Evolutionary conservation across 1,140 invertebrate genomes (phyloP).

Genomic region (Campoletis sonorensis): DNA sequence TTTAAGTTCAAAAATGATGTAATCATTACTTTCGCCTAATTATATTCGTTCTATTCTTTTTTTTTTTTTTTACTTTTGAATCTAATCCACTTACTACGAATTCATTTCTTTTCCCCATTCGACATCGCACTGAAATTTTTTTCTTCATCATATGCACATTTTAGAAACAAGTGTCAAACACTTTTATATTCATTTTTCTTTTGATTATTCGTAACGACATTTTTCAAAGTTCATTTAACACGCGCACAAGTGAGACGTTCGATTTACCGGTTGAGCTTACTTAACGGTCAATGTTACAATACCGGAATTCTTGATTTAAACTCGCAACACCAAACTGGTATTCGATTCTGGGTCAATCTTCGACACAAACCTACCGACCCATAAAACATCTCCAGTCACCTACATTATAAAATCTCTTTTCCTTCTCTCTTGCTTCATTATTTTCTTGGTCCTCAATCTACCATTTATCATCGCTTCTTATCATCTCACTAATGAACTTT

Average conservation of each 20-base stretch:
- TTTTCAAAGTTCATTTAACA: conserved; percentile 1
- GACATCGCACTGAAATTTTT: too few relatives aligned
- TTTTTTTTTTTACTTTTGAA: too few relatives aligned
- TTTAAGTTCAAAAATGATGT: not conserved
- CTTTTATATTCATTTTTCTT: not conserved
- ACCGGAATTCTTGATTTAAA: conserved; percentile 56
- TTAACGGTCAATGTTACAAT: conserved; percentile 69
- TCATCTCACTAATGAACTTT: not conserved
- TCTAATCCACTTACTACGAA: too few relatives aligned
- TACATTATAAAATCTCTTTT: not conserved
- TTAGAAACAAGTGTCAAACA: too few relatives aligned
- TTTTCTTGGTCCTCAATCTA: not conserved
- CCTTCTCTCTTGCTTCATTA: not conserved
- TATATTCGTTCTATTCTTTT: too few relatives aligned
- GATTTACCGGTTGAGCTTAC: conserved; percentile 30
- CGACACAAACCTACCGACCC: conserved; percentile 68
- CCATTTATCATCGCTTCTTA: too few relatives aligned
- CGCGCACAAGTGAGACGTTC: conserved; percentile 11
- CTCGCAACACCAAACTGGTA: conserved; percentile 67
- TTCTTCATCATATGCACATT: too few relatives aligned
- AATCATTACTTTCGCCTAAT: too few relatives aligned
- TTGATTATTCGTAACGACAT: not conserved
- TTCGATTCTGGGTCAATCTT: conserved; percentile 66
- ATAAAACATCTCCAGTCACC: conserved; percentile 45
- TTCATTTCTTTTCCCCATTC: too few relatives aligned